A percentile compares a stretch with the other conserved stretches of the same genome.
Conservation (phyloP, 2,113 vertebrate genomes). For the Osmerus mordax region DNA sequence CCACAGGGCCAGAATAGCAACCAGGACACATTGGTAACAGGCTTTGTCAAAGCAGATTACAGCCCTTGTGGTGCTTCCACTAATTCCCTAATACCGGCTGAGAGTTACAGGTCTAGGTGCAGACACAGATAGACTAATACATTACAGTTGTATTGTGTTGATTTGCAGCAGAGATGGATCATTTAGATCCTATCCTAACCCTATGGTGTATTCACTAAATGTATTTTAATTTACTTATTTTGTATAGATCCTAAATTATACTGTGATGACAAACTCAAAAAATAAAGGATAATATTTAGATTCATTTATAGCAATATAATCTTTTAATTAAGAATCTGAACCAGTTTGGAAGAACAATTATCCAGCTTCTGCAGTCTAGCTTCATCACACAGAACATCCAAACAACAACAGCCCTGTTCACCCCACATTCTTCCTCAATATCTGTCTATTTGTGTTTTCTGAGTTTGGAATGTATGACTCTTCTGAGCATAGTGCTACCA, state of each 20-base stretch:
- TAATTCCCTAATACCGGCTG: conserved; percentile 51
- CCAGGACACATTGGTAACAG: conserved; percentile 52
- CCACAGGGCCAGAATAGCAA: conserved; percentile 47
- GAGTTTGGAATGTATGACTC: conserved; percentile 5
- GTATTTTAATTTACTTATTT: too few relatives aligned
- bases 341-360: conserved; percentile 32
- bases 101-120: conserved; percentile 13
- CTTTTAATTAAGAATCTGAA: conserved; percentile 12
- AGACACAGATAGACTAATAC: conserved; percentile 8
- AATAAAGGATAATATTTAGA: too few relatives aligned
- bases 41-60: conserved; percentile 40
- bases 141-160: neutral
- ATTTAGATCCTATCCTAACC: neutral
- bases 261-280: neutral
- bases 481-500: conserved; percentile 18
- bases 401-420: too few relatives aligned
- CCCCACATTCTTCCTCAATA: too few relatives aligned
- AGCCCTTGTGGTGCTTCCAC: conserved; percentile 33
- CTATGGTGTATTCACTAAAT: neutral
- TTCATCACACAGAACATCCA: neutral
- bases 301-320: too few relatives aligned
- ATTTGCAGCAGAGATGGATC: neutral
- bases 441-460: too few relatives aligned
- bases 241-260: too few relatives aligned
- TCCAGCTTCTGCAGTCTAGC: conserved; percentile 15